These are phyloP conservation scores for Mormyrus iriodes DNA, from an alignment of 2,113 vertebrate genomes.

Conservation along the genomic window DNA sequence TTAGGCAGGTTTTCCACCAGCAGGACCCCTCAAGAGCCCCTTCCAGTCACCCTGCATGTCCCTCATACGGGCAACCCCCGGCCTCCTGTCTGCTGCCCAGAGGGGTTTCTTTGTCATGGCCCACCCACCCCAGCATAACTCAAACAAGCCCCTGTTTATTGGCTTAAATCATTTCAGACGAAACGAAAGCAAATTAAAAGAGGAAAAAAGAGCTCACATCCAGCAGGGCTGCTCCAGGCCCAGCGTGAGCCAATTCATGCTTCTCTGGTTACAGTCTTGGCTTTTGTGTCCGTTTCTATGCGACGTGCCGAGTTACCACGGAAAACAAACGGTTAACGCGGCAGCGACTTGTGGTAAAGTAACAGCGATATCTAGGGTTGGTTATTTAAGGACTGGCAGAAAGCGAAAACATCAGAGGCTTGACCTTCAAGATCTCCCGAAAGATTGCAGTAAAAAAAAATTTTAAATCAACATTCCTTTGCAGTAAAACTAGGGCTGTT, in stretches of 20 bases:
- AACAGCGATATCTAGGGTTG: neutral
- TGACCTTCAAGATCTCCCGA: neutral
- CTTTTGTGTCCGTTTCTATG: neutral
- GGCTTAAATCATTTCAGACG: neutral
- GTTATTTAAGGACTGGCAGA: neutral
- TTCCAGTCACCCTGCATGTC: neutral
- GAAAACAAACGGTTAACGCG: neutral
- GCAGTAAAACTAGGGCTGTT: neutral
- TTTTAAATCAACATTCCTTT: neutral
- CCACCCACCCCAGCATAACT: neutral
- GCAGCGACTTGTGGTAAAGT: neutral
- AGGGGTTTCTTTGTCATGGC: neutral
- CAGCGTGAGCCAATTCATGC: neutral
- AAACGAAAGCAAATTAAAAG: neutral
- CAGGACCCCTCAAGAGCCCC: neutral
- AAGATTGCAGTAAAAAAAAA: neutral
- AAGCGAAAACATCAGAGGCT: neutral
- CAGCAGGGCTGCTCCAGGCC: neutral
- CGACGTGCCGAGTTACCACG: neutral
- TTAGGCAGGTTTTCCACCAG: neutral
- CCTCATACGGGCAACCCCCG: neutral
- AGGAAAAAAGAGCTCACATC: neutral
- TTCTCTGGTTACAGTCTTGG: neutral
- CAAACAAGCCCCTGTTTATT: neutral
- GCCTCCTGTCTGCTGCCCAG: neutral